phyloP scores from a whole-genome alignment of 2,113 vertebrate genomes.

The Marmota flaviventris region DNA sequence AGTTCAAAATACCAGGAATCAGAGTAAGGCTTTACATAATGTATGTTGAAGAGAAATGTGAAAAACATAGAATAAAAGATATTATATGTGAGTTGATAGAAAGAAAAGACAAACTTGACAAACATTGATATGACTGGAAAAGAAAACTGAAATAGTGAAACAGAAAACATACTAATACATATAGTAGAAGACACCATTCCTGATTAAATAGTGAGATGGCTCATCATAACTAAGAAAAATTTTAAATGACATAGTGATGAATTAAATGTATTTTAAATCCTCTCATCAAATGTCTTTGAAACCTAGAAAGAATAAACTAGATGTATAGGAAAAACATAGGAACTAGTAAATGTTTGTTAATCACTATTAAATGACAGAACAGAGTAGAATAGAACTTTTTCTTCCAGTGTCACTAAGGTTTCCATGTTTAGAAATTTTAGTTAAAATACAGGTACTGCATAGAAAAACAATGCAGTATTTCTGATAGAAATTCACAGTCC shows the following conservation, averaged over 20 bases:
- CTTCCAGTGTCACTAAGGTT: neutral
- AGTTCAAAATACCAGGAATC: neutral
- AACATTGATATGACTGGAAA: neutral
- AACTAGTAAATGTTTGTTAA: neutral
- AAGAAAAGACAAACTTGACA: neutral
- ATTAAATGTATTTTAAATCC: neutral
- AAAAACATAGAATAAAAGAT: neutral
- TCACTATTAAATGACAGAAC: neutral
- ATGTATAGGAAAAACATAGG: neutral
- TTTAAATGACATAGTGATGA: neutral
- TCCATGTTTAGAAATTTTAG: neutral
- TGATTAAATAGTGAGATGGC: neutral
- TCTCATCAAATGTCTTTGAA: neutral
- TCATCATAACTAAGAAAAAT: neutral
- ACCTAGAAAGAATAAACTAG: neutral
- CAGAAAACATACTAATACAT: neutral
- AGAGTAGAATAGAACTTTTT: neutral
- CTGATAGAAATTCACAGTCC: neutral
- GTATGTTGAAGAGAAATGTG: neutral
- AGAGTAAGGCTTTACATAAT: neutral
- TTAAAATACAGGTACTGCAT: neutral
- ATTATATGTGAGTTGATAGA: neutral
- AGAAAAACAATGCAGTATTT: neutral
- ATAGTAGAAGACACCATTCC: neutral
- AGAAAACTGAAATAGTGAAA: constrained; percentile 18